Conservation (phyloP, 2,113 vertebrate species). For the Sturnus vulgaris region DNA sequence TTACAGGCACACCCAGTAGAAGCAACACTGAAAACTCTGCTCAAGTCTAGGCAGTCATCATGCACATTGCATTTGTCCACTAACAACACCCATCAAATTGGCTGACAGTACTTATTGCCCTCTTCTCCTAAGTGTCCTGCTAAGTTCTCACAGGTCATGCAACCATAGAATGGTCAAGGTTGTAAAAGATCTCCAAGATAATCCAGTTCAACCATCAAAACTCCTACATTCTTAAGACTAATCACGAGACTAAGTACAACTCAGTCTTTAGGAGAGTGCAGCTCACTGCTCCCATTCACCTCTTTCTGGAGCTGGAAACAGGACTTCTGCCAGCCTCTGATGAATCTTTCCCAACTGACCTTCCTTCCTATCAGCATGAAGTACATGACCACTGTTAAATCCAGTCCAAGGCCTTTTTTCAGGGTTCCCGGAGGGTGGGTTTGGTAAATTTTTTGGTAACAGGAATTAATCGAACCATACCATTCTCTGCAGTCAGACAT, state of each 20-base stretch:
- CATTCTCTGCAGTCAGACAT: background rate
- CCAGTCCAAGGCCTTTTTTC: background rate
- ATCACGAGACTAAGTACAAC: background rate
- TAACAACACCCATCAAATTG: background rate
- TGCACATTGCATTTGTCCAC: background rate
- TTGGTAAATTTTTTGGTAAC: background rate
- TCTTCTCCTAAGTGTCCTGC: background rate
- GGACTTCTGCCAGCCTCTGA: background rate
- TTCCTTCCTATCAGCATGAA: background rate
- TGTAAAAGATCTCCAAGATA: background rate
- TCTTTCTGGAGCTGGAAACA: background rate
- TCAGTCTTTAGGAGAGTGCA: background rate
- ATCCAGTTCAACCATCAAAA: background rate
- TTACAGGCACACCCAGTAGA: background rate
- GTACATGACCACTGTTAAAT: background rate
- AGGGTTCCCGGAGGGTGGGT: fast-evolving
- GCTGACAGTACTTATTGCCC: background rate
- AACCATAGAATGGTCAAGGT: background rate
- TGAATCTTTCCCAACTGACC: background rate
- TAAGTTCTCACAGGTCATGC: background rate
- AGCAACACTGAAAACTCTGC: background rate
- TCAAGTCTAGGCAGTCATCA: background rate
- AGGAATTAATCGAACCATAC: background rate
- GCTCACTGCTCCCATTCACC: background rate
- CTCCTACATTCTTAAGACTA: background rate